These are phyloP conservation scores for Myoxocephalus aenaeus DNA, from an alignment of 2,797 vertebrate species.

Conservation along the genomic window DNA sequence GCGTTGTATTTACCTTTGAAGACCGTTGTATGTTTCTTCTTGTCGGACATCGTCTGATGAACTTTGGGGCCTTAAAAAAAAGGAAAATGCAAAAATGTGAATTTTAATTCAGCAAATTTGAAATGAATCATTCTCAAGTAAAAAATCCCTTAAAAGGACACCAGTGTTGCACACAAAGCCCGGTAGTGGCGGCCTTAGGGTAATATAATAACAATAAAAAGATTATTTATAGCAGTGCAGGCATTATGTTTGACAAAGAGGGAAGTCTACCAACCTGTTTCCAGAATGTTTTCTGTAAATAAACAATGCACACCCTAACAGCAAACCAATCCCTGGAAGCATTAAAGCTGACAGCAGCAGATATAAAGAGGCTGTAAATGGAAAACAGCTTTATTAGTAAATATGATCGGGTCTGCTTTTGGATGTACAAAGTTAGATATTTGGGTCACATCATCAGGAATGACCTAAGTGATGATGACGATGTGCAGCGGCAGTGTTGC, in stretches of 20 bases:
- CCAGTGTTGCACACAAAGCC: not conserved
- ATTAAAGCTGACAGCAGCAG: conserved; percentile 4
- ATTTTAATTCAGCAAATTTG: not conserved
- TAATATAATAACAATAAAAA: not conserved
- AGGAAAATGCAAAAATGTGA: not conserved
- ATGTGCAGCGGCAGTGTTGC: too few species aligned
- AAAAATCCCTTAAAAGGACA: not conserved
- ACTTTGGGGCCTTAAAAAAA: conserved; percentile 14
- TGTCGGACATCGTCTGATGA: not conserved
- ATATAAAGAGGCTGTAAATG: conserved; percentile 13
- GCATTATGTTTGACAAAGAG: not conserved
- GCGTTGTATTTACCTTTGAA: conserved; percentile 8
- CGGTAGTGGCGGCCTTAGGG: not conserved
- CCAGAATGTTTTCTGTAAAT: conserved; percentile 27
- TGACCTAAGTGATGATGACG: too few species aligned
- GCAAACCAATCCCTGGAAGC: conserved; percentile 7
- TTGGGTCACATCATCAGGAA: too few species aligned
- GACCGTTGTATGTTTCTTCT: not conserved
- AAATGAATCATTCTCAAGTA: not conserved
- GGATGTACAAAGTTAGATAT: too few species aligned
- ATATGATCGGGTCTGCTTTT: not conserved
- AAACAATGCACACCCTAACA: conserved; percentile 20
- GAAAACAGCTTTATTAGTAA: not conserved
- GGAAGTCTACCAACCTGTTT: conserved; percentile 36
- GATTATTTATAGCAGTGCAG: not conserved